Evolutionary conservation across 2,113 vertebrate genomes (phyloP).

Genomic region (Notechis scutatus): DNA sequence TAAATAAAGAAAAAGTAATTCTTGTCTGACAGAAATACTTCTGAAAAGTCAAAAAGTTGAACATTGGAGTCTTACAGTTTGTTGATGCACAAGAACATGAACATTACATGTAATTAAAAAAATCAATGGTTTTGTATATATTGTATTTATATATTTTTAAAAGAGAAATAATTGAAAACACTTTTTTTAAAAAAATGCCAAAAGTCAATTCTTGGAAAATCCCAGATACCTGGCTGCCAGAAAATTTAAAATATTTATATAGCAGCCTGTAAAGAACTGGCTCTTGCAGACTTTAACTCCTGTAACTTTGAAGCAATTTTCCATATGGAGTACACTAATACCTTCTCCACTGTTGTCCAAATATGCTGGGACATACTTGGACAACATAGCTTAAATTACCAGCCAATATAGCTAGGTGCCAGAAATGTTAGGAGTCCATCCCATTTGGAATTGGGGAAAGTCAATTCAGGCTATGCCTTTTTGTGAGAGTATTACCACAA

Average conservation of each 20-base stretch:
- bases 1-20: not conserved
- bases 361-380: not conserved
- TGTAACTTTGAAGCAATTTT: not conserved
- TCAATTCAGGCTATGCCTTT: not conserved
- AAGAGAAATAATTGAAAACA: not conserved
- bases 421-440: not conserved
- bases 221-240: not conserved
- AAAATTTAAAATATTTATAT: constrained; percentile 14
- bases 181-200: not conserved
- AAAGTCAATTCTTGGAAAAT: not conserved
- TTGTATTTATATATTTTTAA: not conserved
- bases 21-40: constrained; percentile 16
- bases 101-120: constrained; percentile 11
- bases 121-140: not conserved
- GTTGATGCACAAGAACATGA: not conserved
- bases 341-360: not conserved
- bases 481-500: not conserved
- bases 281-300: not conserved
- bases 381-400: not conserved
- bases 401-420: not conserved
- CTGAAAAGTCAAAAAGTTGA: constrained; percentile 21
- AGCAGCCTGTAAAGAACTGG: not conserved
- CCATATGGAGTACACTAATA: not conserved
- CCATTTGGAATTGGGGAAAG: not conserved
- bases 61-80: constrained; percentile 24